phyloP scores from a whole-genome alignment of 1,140 invertebrate species.

The Himalopsyche phryganea region DNA sequence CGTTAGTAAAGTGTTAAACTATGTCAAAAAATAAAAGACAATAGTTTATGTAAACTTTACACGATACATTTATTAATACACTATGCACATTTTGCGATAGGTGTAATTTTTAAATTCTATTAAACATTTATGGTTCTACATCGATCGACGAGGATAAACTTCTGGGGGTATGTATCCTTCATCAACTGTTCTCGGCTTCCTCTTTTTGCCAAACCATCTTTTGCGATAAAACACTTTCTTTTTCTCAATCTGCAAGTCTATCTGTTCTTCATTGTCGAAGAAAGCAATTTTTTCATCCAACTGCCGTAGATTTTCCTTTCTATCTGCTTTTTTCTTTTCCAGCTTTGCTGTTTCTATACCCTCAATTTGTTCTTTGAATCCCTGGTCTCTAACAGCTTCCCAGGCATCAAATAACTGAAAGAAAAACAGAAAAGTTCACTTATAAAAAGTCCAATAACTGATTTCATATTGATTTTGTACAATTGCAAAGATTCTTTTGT shows the following conservation, averaged over 20 bases:
- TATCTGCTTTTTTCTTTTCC: conserved; percentile 56
- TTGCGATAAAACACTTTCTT: conserved; percentile 51
- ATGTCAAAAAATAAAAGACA: too few species aligned
- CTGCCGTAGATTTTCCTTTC: conserved; percentile 56
- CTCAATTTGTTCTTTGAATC: conserved; percentile 57
- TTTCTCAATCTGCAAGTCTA: conserved; percentile 67
- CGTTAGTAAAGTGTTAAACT: too few species aligned
- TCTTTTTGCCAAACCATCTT: conserved; percentile 47
- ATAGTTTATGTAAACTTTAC: too few species aligned
- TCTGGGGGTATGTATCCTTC: conserved; percentile 69
- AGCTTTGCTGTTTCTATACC: conserved; percentile 53
- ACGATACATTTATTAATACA: too few species aligned
- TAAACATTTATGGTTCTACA: neutral
- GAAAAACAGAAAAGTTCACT: neutral
- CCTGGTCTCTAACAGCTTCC: conserved; percentile 53
- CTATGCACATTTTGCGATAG: too few species aligned
- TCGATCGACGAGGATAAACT: conserved; percentile 39
- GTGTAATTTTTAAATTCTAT: too few species aligned
- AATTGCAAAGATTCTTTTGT: conserved; percentile 16
- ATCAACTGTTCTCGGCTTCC: conserved; percentile 46
- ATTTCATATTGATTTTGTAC: conserved; percentile 11
- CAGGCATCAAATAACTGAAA: conserved; percentile 59
- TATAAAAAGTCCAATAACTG: conserved; percentile 8
- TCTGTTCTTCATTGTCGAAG: conserved; percentile 72
- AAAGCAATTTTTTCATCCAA: conserved; percentile 70